Evolutionary conservation across 2,113 vertebrate genomes (phyloP), one percentile per base, ranked within the genome.

Genomic region (Zosterops japonicus): DNA sequence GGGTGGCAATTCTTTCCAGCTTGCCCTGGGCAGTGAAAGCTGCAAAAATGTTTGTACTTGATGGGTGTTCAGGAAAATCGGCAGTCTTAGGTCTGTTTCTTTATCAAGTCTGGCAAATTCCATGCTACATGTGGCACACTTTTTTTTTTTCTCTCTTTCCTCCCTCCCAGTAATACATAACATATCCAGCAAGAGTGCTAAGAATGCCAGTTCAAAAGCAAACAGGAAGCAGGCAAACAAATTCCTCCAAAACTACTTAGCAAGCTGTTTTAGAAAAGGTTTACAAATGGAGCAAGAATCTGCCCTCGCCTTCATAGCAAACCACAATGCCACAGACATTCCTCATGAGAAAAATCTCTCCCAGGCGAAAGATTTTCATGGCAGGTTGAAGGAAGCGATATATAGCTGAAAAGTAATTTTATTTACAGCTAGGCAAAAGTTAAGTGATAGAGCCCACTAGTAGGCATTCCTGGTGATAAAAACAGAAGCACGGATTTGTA

Each of bases 11-110:
- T 90, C 83, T 78, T 93, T 39, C 76, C 78, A 65, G 71, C 53
- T 72, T 83, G 92, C 93, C 89, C 55, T 67, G 56, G 83, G 91
- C 93, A 93, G 42, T 10, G n/a, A 85, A 75, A 89, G 77, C 55
- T 88, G 53, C 59, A 79, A 75, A 93, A 96, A 83, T 3, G 0
- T 65, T 89, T 83, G 75, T 61, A 74, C 87, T 88, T 81, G 49
- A 94, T 3, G 55, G 56, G 55, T 87, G 59, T 52, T 87, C 76
- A 35, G 59, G 76, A 88, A 89, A 95, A 93, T 63, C 5, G 6
- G 33, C 22, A 0, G 56, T 41, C 61, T 63, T 33, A 72, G 36
- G 50, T 56, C 71, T 84, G 28, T 7, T 53, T 47, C 79, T 89
- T 65, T 23, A 85, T 41, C n/a, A 59, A 68, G 59, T 75, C 42